Conservation (phyloP, 1,140 invertebrate genomes). For the Drosophila lacteicornis region DNA sequence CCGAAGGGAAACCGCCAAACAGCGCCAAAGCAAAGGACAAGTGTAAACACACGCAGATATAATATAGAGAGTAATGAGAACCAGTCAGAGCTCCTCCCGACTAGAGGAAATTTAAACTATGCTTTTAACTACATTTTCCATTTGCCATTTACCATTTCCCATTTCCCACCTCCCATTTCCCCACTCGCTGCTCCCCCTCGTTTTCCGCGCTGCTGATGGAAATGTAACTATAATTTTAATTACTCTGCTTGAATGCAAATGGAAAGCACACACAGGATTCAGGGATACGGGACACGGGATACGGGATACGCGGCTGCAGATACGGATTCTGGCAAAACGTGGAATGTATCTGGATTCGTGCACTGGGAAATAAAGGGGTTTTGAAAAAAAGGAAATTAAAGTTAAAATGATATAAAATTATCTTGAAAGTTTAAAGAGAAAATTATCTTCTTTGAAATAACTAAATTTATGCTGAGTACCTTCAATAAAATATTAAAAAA, state of each 20-base stretch:
- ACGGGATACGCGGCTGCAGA: constrained; percentile 19
- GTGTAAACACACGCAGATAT: constrained; percentile 49
- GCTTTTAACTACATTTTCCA: constrained; percentile 59
- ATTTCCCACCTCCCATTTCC: background rate
- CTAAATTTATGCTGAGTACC: no score
- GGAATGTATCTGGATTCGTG: constrained; percentile 20
- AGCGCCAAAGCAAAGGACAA: constrained; percentile 45
- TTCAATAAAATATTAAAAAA: no score
- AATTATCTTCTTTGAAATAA: no score
- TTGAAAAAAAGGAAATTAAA: background rate
- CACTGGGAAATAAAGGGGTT: background rate
- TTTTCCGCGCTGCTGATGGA: constrained; percentile 45
- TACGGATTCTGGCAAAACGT: constrained; percentile 13
- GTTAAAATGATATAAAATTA: background rate
- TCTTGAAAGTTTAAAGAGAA: no score
- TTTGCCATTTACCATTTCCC: constrained; percentile 3
- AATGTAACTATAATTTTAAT: constrained; percentile 79
- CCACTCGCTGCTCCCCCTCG: constrained; percentile 7
- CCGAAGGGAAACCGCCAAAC: constrained; percentile 62
- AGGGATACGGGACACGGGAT: constrained; percentile 2
- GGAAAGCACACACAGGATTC: constrained; percentile 29
- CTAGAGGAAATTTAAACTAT: constrained; percentile 60
- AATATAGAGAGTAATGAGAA: constrained; percentile 21
- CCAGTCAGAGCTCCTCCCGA: constrained; percentile 9
- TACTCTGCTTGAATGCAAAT: constrained; percentile 65